Conservation (phyloP, 2,113 vertebrate species). For the Actenoides hombroni region DNA sequence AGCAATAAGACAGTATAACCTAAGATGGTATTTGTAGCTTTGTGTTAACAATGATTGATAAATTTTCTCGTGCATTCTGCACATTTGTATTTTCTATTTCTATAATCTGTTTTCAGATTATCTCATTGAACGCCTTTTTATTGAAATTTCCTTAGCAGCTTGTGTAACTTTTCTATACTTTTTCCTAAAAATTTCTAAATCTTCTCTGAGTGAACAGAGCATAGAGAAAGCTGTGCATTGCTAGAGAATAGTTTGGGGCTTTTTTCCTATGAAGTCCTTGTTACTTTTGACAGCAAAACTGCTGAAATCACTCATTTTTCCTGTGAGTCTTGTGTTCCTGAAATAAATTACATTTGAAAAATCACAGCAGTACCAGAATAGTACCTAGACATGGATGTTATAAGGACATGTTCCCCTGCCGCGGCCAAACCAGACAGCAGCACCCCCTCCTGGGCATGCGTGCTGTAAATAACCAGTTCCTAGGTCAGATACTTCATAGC, state of each 20-base stretch:
- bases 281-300: background rate
- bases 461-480: background rate
- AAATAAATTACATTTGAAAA: background rate
- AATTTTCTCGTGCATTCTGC: background rate
- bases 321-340: background rate
- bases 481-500: background rate
- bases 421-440: background rate
- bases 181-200: background rate
- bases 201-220: background rate
- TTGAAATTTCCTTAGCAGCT: background rate
- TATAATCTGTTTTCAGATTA: background rate
- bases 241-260: background rate
- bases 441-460: background rate
- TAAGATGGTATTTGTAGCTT: background rate
- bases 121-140: background rate
- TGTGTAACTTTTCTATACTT: background rate
- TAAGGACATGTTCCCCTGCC: background rate
- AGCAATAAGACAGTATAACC: background rate
- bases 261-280: background rate
- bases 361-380: background rate
- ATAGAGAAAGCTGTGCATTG: background rate
- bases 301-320: background rate
- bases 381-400: background rate
- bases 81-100: background rate
- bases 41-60: background rate